Base-by-base conservation (phyloP, 2,797 vertebrate genomes). In the Thunnus albacares region DNA sequence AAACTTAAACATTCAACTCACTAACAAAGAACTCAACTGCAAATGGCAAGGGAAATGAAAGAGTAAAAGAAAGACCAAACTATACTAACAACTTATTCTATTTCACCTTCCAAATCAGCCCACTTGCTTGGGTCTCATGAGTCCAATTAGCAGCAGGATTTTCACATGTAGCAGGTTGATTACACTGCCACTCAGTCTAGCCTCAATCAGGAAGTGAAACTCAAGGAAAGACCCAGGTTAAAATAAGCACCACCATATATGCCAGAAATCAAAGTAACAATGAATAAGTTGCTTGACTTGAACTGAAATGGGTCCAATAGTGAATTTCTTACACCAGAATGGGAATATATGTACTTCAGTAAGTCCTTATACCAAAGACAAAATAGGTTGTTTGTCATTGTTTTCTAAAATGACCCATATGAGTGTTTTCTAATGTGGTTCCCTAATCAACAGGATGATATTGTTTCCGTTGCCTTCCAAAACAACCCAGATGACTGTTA, bases 101-200 rank as follows among this genome's bases (percentile, higher is more conserved):
- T 77, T 26, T 49, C 55, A 53, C 72, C 57, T 68, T 77, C 65
- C 58, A 57, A 77, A 75, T 80, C 76, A 80, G 43, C 45, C 60
- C n/a, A 75, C 65, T 71, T 51, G 12, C 57, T 68, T 22, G 28
- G 63, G 30, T 84, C 82, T 74, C 74, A 41, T 0, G 80, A 76
- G 84, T 71, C 84, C 84, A 86, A 89, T 86, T 89, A 86, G 71
- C 28, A 10, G 5, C 24, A 71, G 67, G 45, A 33, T 76, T 57
- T 82, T 60, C 67, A 26, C 67, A 82, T 57, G 55, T 76, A 53
- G 57, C 43, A 8, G 2, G 30, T 45, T 72, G 74, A 86, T 82
- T 82, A 80, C 51, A 2, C 56, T 68, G 77, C 45, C 74, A 64
- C 56, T 67, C 79, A 82, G 55, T 73, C 62, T 0, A 8, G 55